Evolutionary conservation across 1,140 invertebrate species (phyloP), one percentile per base, ranked within the genome.

Genomic region (Neodiprion virginianus): DNA sequence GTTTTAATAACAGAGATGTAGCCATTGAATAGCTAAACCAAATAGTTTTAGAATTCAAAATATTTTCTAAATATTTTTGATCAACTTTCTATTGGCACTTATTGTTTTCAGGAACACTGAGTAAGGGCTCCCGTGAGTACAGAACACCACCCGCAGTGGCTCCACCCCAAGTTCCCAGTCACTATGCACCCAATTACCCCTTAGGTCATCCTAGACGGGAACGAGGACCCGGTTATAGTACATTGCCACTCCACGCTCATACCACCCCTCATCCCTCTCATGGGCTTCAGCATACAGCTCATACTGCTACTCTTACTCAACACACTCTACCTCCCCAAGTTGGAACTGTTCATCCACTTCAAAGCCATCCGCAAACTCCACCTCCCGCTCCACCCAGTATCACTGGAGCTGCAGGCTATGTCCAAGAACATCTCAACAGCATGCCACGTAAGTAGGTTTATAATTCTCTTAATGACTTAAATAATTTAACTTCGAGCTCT

Each of bases 181-280:
- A 98, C 87, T 98, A 98, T 88, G 96, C 96, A 12, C 96, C 96
- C 8, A 98, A 97, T 89, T 98, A 97, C 89, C 96, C 96, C 4
- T 88, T 96, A 73, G 94, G 94, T 0, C 94, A 95, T 90, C 93
- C 93, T 1, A 89, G 93, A 80, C 90, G 93, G 28, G 91, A 95
- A 78, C 90, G 95, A 53, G 94, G 94, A n/a, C 93, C 93, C 12
- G 96, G 95, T 5, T 98, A 98, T 84, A 96, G 95, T 80, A 93
- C 94, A 7, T 83, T 95, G 69, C 95, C 93, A 7, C 90, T 95
- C 79, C 89, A 87, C 75, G 79, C 85, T 75, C 85, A 87, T 61
- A 84, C 87, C 12, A 82, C 85, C 47, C 78, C 80, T 40, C 82
- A 86, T 67, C 61, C 79, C 0, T 74, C 74, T 69, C 82, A 84